Conservation (phyloP, 2,888 invertebrate species). For the Hypomecis punctinalis region DNA sequence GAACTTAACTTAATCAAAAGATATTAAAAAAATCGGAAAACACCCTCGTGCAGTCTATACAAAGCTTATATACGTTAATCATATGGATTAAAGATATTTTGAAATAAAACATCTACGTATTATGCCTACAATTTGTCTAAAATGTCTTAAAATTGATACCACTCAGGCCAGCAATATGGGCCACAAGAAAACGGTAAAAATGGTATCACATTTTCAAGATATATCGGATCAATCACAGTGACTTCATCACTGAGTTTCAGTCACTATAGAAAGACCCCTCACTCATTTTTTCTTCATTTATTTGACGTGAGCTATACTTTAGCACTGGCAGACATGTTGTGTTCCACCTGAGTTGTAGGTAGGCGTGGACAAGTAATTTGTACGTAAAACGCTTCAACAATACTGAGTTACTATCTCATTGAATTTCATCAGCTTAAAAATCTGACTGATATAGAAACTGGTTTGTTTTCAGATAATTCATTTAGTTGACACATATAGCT, state of each 20-base stretch:
- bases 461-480: background rate
- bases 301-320: no score
- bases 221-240: background rate
- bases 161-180: background rate
- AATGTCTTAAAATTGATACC: slow-evolving; percentile 18
- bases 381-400: no score
- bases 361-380: no score
- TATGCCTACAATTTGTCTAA: slow-evolving; percentile 39
- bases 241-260: no score
- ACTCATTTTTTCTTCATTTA: no score
- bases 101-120: slow-evolving; percentile 33
- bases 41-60: slow-evolving; percentile 58
- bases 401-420: no score
- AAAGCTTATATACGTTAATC: slow-evolving; percentile 36
- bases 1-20: slow-evolving; percentile 50
- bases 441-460: background rate
- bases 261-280: no score
- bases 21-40: slow-evolving; percentile 57
- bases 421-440: no score
- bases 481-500: background rate
- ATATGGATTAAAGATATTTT: slow-evolving; percentile 30
- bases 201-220: background rate
- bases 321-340: no score
- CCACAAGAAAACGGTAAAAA: background rate
- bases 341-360: no score